Base-by-base conservation (phyloP, 2,797 vertebrate genomes). In the Tapirus indicus region DNA sequence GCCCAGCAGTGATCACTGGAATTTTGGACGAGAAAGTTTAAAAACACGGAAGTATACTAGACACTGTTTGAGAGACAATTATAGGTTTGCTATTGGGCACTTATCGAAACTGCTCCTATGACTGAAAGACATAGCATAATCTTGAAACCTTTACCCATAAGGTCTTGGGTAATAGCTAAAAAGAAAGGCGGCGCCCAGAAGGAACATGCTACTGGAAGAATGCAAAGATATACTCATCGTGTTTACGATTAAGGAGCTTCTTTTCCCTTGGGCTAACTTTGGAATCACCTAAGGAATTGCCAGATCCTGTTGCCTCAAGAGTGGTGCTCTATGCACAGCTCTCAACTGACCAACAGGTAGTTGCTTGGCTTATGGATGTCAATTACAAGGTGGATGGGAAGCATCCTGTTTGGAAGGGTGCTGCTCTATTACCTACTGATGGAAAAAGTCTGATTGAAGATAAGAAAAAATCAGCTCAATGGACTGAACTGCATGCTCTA, bases 21-120 rank as follows among this genome's bases (percentile, higher is more conserved):
- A 90, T 68, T 90, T 64, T 69, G 27, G 49, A 32, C 78, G 27
- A 95, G 20, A 32, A 84, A 90, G 21, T 85, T 90, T 90, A 35
- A 5, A 49, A 60, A 77, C 69, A 25, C 47, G 60, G 56, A 35
- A 77, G 3, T 60, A 49, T 27, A 95, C 54, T 60, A 68, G 7
- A 52, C 13, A 41, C 16, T 69, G 10, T 84, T 85, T 75, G 49
- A 60, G 52, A 91, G 41, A 78, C 1, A 56, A 69, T 62, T 91
- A 60, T 52, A 71, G 21, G 38, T 71, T 95, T 85, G 41, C 41
- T 85, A 60, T 52, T 62, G 27, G 2, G 35, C 44, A 71, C 66
- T 78, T 60, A 68, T 12, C 54, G 35, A 72, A 94, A 94, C n/a
- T 80, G 11, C 5, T n/a, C 27, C 5, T 41, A n/a, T 80, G 16